Evolutionary conservation across 2,797 vertebrate genomes (phyloP), one percentile per base, ranked within the genome.

Genomic region (Acanthurus tractus): DNA sequence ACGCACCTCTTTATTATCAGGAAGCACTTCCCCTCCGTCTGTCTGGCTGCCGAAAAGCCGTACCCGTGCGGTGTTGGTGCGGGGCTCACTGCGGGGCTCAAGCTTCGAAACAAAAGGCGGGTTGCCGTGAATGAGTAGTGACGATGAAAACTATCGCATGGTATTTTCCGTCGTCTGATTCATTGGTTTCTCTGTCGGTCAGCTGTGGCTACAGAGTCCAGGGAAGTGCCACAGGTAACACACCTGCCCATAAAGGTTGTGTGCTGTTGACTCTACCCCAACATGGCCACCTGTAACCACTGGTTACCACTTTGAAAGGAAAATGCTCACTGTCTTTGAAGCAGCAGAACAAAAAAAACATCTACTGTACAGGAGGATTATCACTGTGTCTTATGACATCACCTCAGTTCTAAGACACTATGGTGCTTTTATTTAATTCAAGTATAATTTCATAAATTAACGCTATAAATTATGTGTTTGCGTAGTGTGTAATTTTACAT

Each of bases 141-240:
- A 3, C 7, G 53, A 23, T 13, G 25, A 46, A 1, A 55, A 69
- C 64, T 76, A 66, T n/a, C 17, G 10, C 13, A 23, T 38, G 29
- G 4, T 74, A 23, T 22, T 12, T 22, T 8, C 36, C 36, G 49
- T 75, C 58, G 76, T 49, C 42, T 34, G 69, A 13, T 49, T 54
- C 55, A 29, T 20, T 17, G 53, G 34, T 25, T 2, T 63, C 13
- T 53, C 10, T 55, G 70, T 56, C 65, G 6, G 20, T 68, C 70
- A 63, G 68, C 52, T 2, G 65, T 36, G 50, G 34, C 63, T 18
- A 72, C 34, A n/a, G 49, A 52, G 40, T 42, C 44, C 23, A 2
- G 29, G 55, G 74, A 70, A 44, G 69, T 68, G 72, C 90, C 83
- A 93, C 95, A 95, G 92, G 94, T 93, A 93, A 92, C 92, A 89